These are phyloP conservation scores for Aspidiotus destructor DNA, from an alignment of 2,888 invertebrate species.

Conservation along the genomic window DNA sequence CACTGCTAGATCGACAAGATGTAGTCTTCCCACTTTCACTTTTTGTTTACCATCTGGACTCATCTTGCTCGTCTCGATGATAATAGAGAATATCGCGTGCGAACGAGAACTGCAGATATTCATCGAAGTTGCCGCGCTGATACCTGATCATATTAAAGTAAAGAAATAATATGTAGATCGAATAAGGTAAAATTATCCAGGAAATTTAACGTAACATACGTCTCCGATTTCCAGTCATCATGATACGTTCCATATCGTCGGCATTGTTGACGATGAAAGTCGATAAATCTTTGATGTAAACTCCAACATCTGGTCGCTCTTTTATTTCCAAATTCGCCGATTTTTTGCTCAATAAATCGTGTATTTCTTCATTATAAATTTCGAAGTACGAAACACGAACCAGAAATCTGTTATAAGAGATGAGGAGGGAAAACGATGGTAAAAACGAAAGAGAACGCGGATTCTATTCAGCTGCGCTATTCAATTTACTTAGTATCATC, in stretches of 20 bases:
- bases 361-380: slow-evolving; percentile 98
- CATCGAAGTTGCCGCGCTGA: slow-evolving; percentile 90
- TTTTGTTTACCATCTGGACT: slow-evolving; percentile 73
- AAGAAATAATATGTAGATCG: not conserved
- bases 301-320: slow-evolving; percentile 91
- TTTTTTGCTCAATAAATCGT: slow-evolving; percentile 83
- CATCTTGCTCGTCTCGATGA: slow-evolving; percentile 86
- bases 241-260: slow-evolving; percentile 85
- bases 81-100: slow-evolving; percentile 97
- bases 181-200: not conserved
- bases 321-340: slow-evolving; percentile 73
- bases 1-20: slow-evolving; percentile 93
- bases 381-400: slow-evolving; percentile 96
- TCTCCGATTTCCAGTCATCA: slow-evolving; percentile 94
- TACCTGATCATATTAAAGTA: slow-evolving; percentile 44
- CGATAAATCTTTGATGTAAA: slow-evolving; percentile 94
- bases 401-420: slow-evolving; percentile 57
- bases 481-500: slow-evolving; percentile 73
- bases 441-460: not conserved
- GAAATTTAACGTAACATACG: slow-evolving; percentile 46
- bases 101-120: slow-evolving; percentile 92
- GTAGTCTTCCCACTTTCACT: slow-evolving; percentile 90
- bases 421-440: not conserved
- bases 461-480: not conserved
- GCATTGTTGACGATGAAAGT: slow-evolving; percentile 97